phyloP scores from a whole-genome alignment of 2,888 invertebrate species.

The Macrophya alboannulata region DNA sequence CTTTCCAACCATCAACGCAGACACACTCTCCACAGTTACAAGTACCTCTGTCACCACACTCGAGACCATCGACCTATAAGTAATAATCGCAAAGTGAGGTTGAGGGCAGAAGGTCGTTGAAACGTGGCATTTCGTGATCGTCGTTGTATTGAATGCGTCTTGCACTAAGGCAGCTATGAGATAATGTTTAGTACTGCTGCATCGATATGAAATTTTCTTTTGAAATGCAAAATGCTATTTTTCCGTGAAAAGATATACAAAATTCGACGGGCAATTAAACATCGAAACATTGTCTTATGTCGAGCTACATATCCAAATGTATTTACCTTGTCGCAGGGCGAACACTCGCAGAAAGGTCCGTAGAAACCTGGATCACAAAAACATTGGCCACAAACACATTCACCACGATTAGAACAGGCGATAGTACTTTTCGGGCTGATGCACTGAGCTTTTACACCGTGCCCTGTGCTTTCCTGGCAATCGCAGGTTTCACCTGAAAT shows the following conservation, averaged over 20 bases:
- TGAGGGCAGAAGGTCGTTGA: not conserved
- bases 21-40: conserved; percentile 70
- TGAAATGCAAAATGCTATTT: not conserved
- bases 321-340: conserved; percentile 82
- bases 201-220: not conserved
- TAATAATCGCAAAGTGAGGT: conserved; percentile 4
- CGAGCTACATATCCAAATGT: not conserved
- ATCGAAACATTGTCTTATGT: not conserved
- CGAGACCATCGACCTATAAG: conserved; percentile 68
- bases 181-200: not conserved
- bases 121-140: too few species aligned
- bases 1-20: conserved; percentile 69
- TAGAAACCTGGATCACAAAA: conserved; percentile 84
- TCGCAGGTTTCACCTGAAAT: conserved; percentile 82
- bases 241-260: not conserved
- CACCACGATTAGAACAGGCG: conserved; percentile 88
- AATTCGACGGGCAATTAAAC: not conserved
- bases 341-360: conserved; percentile 86
- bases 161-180: not conserved
- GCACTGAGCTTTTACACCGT: conserved; percentile 81
- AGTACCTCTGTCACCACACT: conserved; percentile 69
- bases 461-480: conserved; percentile 81
- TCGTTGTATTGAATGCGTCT: too few species aligned
- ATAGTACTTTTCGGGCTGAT: conserved; percentile 80
- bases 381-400: conserved; percentile 90